Conservation (phyloP, 2,797 vertebrate genomes). For the Poeciliopsis gracilis region DNA sequence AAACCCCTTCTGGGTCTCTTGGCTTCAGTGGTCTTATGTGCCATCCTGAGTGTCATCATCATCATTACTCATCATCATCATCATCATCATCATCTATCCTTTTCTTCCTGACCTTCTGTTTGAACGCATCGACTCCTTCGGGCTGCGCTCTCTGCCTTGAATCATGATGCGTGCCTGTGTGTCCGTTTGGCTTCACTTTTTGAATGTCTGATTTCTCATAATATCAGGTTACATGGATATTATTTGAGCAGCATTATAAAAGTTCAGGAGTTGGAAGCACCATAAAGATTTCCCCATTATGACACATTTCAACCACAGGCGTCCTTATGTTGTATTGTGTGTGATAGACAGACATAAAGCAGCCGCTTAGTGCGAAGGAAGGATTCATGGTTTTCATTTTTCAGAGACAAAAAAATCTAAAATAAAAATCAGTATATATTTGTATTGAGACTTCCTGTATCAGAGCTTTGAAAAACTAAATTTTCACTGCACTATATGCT, state of each 20-base stretch:
- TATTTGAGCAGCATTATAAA: not conserved
- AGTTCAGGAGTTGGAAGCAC: not conserved
- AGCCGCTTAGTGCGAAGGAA: not conserved
- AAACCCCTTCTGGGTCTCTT: conserved; percentile 50
- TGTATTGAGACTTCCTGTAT: not conserved
- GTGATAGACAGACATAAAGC: not conserved
- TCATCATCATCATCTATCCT: conserved; percentile 41
- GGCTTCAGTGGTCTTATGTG: conserved; percentile 50
- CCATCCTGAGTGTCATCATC: conserved; percentile 14
- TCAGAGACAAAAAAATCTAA: not conserved
- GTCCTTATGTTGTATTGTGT: not conserved
- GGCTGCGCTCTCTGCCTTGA: conserved; percentile 39
- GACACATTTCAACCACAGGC: not conserved
- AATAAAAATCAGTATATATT: not conserved
- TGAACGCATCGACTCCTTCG: conserved; percentile 51
- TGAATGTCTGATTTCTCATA: not conserved
- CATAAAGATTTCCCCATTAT: not conserved
- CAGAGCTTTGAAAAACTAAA: not conserved
- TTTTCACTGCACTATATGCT: too few relatives aligned
- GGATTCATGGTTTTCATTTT: not conserved
- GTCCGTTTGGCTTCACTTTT: conserved; percentile 5
- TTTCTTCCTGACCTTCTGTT: conserved; percentile 60
- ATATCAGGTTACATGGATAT: not conserved
- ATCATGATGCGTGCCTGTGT: conserved; percentile 11
- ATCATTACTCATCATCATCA: conserved; percentile 29